Percentiles rank a stretch among this genome's conserved stretches.
phyloP scores from a whole-genome alignment of 2,888 invertebrate species.

The Pyrrhosoma nymphula region DNA sequence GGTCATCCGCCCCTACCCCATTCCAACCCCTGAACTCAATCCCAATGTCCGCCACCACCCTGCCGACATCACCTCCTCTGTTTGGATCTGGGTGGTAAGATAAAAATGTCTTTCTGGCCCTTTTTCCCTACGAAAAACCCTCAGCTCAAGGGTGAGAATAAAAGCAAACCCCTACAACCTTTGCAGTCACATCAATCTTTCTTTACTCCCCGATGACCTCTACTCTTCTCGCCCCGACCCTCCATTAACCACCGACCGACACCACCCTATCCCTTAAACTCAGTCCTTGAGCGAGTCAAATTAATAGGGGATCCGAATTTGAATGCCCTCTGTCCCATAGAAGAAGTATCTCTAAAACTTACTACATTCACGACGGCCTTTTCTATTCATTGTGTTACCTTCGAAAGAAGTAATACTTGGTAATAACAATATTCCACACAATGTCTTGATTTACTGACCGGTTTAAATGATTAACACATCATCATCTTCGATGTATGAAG shows the following conservation, averaged over 20 bases:
- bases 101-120: constrained; percentile 59
- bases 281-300: too few species aligned
- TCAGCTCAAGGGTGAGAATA: neutral
- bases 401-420: too few species aligned
- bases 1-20: neutral
- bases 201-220: neutral
- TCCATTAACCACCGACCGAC: neutral
- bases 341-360: too few species aligned
- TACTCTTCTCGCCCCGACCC: neutral
- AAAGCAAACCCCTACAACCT: neutral
- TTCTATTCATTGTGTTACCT: too few species aligned
- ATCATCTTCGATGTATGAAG: too few species aligned
- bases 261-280: too few species aligned
- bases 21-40: neutral
- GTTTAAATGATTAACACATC: too few species aligned
- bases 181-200: neutral
- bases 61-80: neutral
- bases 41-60: neutral
- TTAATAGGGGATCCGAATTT: too few species aligned
- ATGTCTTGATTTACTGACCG: too few species aligned
- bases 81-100: neutral
- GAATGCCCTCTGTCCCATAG: too few species aligned
- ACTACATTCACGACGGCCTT: too few species aligned
- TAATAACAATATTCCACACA: too few species aligned
- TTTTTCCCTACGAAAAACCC: constrained; percentile 55